phyloP scores from a whole-genome alignment of 2,113 vertebrate species.

The Alosa alosa region DNA sequence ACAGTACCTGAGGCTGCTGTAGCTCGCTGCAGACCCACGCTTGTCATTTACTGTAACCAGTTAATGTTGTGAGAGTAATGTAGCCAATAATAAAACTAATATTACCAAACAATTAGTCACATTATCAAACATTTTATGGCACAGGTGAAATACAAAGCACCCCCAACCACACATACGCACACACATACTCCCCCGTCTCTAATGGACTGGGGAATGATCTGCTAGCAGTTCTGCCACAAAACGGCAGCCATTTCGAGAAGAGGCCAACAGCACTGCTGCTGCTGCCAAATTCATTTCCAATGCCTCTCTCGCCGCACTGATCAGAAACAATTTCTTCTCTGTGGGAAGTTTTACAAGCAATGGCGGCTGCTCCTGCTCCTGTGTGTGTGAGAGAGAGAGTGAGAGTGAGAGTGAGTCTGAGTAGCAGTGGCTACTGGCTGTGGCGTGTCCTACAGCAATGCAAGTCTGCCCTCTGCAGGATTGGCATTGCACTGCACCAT shows the following conservation, averaged over 20 bases:
- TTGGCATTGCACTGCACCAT: conserved; percentile 23
- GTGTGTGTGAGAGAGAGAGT: neutral
- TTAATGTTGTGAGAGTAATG: neutral
- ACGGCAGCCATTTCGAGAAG: conserved; percentile 19
- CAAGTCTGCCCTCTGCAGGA: conserved; percentile 67
- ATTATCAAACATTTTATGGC: conserved; percentile 25
- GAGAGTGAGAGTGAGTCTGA: neutral
- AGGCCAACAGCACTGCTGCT: neutral
- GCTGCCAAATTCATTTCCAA: conserved; percentile 31
- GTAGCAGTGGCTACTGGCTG: neutral
- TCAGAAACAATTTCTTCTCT: conserved; percentile 37
- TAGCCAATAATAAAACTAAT: neutral
- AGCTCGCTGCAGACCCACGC: neutral
- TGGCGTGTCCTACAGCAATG: conserved; percentile 36
- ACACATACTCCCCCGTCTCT: neutral
- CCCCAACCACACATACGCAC: neutral
- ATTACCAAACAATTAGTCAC: conserved; percentile 17
- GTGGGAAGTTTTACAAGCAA: conserved; percentile 32
- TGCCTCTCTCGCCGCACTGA: conserved; percentile 29
- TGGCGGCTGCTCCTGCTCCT: neutral
- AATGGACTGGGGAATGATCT: conserved; percentile 31
- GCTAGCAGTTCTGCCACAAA: conserved; percentile 38
- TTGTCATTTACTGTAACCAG: neutral
- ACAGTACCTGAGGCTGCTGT: neutral
- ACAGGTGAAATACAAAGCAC: conserved; percentile 27